Evolutionary conservation across 2,797 vertebrate genomes (phyloP).

Genomic region (Pelochelys cantorii): DNA sequence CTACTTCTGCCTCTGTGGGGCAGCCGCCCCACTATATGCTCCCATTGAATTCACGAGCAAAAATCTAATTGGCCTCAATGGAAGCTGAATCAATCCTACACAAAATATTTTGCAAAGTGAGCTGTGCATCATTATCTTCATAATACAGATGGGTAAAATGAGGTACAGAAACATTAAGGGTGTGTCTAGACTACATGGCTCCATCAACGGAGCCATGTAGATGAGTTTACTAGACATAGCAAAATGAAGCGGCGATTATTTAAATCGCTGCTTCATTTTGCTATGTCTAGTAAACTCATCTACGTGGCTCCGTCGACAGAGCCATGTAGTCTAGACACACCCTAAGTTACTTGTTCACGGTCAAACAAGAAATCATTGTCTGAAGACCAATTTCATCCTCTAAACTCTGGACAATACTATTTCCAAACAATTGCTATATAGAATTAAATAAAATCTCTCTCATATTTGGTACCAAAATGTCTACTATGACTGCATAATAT

Average conservation of each 20-base stretch:
- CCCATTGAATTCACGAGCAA: neutral
- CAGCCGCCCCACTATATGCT: neutral
- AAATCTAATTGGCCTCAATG: neutral
- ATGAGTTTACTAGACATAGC: too few relatives aligned
- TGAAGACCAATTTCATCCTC: neutral
- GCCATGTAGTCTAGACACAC: too few relatives aligned
- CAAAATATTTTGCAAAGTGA: neutral
- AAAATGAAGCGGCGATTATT: too few relatives aligned
- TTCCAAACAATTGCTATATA: neutral
- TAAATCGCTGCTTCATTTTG: too few relatives aligned
- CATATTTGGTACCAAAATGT: neutral
- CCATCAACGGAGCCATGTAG: too few relatives aligned
- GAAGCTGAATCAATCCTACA: neutral
- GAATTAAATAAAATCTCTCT: constrained; percentile 19
- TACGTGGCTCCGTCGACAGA: too few relatives aligned
- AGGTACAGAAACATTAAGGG: neutral
- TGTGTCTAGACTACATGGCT: too few relatives aligned
- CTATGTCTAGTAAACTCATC: too few relatives aligned
- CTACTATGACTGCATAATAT: neutral
- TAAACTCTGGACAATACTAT: neutral
- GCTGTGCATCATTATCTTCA: neutral
- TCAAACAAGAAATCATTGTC: neutral
- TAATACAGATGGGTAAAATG: neutral
- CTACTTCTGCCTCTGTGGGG: too few relatives aligned
- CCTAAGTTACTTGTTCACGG: neutral